Conservation (phyloP, 2,113 vertebrate genomes). For the Ramphastos sulfuratus region DNA sequence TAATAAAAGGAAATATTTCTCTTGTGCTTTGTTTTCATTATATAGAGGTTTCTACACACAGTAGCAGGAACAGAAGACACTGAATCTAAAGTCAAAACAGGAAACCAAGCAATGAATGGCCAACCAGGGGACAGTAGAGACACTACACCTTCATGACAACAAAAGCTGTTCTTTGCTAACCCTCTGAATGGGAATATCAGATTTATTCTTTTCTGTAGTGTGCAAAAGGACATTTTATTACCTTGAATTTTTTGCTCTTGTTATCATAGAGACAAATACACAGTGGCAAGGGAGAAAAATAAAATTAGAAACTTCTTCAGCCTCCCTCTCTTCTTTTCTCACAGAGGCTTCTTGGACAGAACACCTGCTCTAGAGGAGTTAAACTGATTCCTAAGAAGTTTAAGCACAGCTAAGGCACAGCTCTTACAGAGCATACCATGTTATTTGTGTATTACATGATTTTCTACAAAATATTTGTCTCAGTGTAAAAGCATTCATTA, state of each 20-base stretch:
- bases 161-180: background rate
- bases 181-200: background rate
- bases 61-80: background rate
- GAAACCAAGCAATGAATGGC: background rate
- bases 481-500: conserved; percentile 7
- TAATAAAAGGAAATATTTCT: background rate
- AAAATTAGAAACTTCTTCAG: background rate
- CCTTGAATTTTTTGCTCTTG: background rate
- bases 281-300: background rate
- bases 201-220: background rate
- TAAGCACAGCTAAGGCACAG: background rate
- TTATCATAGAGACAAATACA: background rate
- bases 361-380: background rate
- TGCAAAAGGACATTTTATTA: background rate
- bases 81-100: background rate
- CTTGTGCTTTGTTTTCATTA: background rate
- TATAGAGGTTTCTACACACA: background rate
- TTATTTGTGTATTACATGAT: background rate
- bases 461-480: conserved; percentile 25
- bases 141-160: background rate
- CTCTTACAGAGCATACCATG: background rate
- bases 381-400: background rate
- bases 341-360: background rate
- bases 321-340: background rate
- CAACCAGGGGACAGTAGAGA: background rate